These are phyloP conservation scores for Heliconius sara DNA, from an alignment of 2,888 invertebrate genomes.

Conservation along the genomic window DNA sequence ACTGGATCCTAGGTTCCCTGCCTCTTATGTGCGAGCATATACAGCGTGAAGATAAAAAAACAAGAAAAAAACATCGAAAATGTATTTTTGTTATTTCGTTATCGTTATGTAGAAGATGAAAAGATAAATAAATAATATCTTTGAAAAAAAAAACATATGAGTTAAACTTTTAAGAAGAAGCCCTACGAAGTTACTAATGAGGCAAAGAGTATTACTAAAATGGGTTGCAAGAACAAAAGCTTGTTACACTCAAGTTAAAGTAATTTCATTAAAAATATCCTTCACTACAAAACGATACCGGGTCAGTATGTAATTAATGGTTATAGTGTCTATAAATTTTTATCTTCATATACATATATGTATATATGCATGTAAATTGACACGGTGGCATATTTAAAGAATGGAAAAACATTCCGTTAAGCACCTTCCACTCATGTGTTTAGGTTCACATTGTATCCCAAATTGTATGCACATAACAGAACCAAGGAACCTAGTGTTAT, in stretches of 20 bases:
- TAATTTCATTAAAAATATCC: conserved; percentile 13
- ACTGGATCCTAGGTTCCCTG: background rate
- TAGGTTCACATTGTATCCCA: no score
- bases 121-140: background rate
- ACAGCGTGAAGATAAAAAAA: background rate
- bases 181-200: conserved; percentile 18
- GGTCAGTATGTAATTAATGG: background rate
- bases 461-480: no score
- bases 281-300: background rate
- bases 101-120: background rate
- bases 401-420: no score
- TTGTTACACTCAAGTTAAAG: conserved; percentile 8
- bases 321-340: background rate
- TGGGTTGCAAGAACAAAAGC: conserved; percentile 19
- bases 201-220: conserved; percentile 25
- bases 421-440: no score
- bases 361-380: no score
- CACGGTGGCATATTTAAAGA: no score
- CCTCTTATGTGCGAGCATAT: background rate
- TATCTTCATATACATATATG: no score
- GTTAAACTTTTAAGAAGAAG: conserved; percentile 21
- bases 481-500: no score
- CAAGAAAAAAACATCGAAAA: background rate
- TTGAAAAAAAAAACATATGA: background rate
- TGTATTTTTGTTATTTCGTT: no score